Conservation (phyloP, 1,140 invertebrate genomes). For the Lepidurus packardi region DNA sequence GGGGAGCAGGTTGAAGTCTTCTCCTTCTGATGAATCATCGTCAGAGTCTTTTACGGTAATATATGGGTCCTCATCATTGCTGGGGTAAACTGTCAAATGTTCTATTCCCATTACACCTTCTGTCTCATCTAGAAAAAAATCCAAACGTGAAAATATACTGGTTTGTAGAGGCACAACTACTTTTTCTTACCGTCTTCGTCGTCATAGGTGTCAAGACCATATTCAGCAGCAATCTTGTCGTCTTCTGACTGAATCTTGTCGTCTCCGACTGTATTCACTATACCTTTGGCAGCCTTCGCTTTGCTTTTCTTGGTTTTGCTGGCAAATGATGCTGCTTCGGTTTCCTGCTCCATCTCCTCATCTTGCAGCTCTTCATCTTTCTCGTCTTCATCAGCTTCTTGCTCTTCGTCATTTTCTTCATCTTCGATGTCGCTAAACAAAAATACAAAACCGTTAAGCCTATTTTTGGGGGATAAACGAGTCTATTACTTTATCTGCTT, state of each 20-base stretch:
- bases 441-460: constrained; percentile 1
- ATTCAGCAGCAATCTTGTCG: constrained; percentile 39
- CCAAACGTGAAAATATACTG: not conserved
- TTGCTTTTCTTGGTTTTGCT: constrained; percentile 33
- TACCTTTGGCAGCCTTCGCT: not conserved
- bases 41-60: constrained; percentile 53
- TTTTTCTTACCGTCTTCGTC: constrained; percentile 53
- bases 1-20: constrained; percentile 83
- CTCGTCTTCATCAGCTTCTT: constrained; percentile 58
- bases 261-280: not conserved
- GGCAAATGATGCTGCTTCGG: constrained; percentile 14
- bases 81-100: constrained; percentile 50
- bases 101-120: constrained; percentile 45
- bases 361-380: constrained; percentile 59
- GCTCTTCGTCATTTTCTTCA: constrained; percentile 41
- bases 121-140: constrained; percentile 40
- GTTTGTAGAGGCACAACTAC: too few species aligned
- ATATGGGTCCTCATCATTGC: constrained; percentile 54
- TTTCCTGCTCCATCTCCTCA: constrained; percentile 41
- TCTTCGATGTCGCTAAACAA: constrained; percentile 40
- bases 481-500: constrained; percentile 37
- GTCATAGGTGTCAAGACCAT: constrained; percentile 62
- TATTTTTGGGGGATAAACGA: not conserved
- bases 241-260: constrained; percentile 29
- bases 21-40: constrained; percentile 66